A percentile compares a stretch with the other conserved stretches of the same genome.
phyloP scores from a whole-genome alignment of 2,797 vertebrate species.

The Leucoraja ocellata region DNA sequence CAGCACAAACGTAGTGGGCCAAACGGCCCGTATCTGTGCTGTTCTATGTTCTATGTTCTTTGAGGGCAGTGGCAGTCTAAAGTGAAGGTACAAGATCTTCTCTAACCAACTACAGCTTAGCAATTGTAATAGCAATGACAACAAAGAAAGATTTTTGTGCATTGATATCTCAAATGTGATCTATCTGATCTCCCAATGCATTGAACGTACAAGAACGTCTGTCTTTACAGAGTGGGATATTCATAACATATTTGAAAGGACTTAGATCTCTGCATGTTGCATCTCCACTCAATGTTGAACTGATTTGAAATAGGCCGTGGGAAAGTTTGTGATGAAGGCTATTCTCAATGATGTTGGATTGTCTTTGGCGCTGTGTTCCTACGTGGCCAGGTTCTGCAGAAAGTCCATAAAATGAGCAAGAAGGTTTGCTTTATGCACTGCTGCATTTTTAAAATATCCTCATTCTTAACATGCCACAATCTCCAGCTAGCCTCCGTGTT shows the following conservation, averaged over 20 bases:
- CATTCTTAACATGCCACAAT: slow-evolving; percentile 82
- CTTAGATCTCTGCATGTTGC: slow-evolving; percentile 55
- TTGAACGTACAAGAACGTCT: background rate
- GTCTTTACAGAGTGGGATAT: slow-evolving; percentile 46
- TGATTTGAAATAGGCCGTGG: slow-evolving; percentile 65
- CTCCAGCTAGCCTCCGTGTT: slow-evolving; percentile 76
- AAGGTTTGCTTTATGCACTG: slow-evolving; percentile 76
- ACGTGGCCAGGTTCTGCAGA: background rate
- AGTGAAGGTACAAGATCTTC: background rate
- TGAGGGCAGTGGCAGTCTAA: background rate
- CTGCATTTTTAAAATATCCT: slow-evolving; percentile 87
- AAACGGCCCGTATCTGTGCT: too few species aligned
- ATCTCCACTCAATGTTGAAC: slow-evolving; percentile 51
- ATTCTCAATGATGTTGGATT: slow-evolving; percentile 50
- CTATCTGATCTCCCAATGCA: background rate
- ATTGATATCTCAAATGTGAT: background rate
- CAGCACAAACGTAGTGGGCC: too few species aligned
- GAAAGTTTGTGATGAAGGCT: slow-evolving; percentile 61
- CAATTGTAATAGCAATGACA: background rate
- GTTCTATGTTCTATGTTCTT: too few species aligned
- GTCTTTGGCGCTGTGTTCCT: slow-evolving; percentile 25
- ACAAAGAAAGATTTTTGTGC: background rate
- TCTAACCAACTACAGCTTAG: background rate
- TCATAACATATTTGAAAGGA: slow-evolving; percentile 53
- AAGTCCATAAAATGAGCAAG: slow-evolving; percentile 46